Evolutionary conservation across 1,140 invertebrate species (phyloP), one percentile per base, ranked within the genome.

Genomic region (Solenopsis fugax): DNA sequence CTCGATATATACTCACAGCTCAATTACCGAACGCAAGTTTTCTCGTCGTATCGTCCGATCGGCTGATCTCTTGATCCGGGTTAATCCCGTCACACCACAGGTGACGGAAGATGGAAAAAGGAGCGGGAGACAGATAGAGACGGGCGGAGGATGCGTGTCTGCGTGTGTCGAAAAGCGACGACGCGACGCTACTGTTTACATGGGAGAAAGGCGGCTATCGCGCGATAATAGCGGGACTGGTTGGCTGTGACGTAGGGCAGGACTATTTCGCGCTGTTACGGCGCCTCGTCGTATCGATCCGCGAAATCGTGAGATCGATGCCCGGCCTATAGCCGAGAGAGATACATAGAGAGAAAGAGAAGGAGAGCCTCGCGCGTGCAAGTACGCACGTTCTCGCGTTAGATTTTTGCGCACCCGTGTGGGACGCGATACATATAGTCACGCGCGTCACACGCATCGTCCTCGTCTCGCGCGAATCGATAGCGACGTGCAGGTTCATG

Each of bases 271-370:
- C 37, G 37, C 64, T 52, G 9, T 52, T 54, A 52, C 7, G 56
- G 34, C 72, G 45, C n/a, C 4, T 7, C 64, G 50, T 29, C 10
- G 6, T 71, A 81, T 81, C 78, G 65, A 81, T 2, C 21, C 6
- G 50, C 37, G 52, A 81, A 69, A 69, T 81, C 64, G 34, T 41
- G n/a, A 69, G 65, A 81, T 81, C 65, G 21, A 81, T 71, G 78
- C 13, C 65, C 78, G 21, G 13, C 16, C 16, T 80, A 41, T 18
- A 67, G 62, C 1, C 29, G 29, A 29, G 18, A 13, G 5, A 7
- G 41, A 41, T 3, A n/a, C 1, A 56, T 4, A 5, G 60, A 29
- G 2, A 37, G 13, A 64, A 13, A 64, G 6, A 34, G 58, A 60
- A 2, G 29, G 6, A 48, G 65, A 48, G 4, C 1, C 24, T 16